phyloP scores from a whole-genome alignment of 37 sponge, comb jelly and placozoan species.

The Aphrocallistes beatrix region DNA sequence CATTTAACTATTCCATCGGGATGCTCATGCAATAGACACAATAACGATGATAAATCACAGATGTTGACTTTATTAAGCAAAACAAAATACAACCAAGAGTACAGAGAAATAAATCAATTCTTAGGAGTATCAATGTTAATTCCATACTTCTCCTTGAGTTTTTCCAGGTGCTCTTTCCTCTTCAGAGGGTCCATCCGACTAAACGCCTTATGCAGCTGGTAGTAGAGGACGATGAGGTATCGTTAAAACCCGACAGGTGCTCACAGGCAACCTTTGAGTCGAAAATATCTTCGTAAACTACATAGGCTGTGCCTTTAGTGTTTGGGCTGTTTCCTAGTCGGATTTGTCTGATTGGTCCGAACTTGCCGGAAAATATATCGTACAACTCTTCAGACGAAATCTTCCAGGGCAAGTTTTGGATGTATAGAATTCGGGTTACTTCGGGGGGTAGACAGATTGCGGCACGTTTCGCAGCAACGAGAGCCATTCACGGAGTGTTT shows the following conservation, averaged over 20 bases:
- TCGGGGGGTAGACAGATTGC: constrained; percentile 86
- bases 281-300: constrained; percentile 97
- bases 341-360: constrained; percentile 92
- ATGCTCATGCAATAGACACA: no score
- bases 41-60: no score
- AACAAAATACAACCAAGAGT: no score
- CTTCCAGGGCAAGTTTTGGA: constrained; percentile 92
- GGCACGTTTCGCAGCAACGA: not conserved
- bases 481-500: no score
- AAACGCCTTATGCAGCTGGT: constrained; percentile 95
- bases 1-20: no score
- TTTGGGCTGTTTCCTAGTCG: constrained; percentile 83
- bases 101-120: not conserved
- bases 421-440: constrained; percentile 95
- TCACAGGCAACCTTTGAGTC: constrained; percentile 99
- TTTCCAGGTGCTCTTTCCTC: constrained; percentile 83
- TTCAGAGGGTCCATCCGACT: constrained; percentile 87
- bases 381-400: constrained; percentile 94
- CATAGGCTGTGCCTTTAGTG: constrained; percentile 92
- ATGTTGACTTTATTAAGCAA: no score
- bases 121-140: constrained; percentile 53
- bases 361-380: constrained; percentile 98
- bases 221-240: constrained; percentile 96
- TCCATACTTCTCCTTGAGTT: constrained; percentile 88
- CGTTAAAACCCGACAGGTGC: constrained; percentile 95